Conservation (phyloP, 2,888 invertebrate genomes). For the Sycophila texana region DNA sequence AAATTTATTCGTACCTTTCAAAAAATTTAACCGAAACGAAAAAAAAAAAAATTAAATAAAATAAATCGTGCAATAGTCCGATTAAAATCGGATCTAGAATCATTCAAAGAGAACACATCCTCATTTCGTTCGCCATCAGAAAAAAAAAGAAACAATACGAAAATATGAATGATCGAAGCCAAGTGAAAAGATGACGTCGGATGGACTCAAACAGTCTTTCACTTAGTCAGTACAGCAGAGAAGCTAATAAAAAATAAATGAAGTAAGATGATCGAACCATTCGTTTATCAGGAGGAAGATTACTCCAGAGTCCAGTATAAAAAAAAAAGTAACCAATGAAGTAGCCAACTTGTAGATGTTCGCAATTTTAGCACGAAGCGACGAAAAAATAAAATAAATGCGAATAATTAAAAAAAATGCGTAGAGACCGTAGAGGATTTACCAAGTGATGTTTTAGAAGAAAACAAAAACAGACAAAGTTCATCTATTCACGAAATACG, state of each 20-base stretch:
- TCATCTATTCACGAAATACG: constrained; percentile 50
- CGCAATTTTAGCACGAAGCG: constrained; percentile 54
- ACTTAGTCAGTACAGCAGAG: not conserved
- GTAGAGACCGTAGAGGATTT: constrained; percentile 59
- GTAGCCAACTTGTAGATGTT: constrained; percentile 52
- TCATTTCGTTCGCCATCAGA: constrained; percentile 23
- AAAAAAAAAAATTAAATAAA: constrained; percentile 9
- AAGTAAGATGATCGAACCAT: not conserved
- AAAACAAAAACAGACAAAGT: constrained; percentile 39
- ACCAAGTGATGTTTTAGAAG: constrained; percentile 59
- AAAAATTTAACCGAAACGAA: constrained; percentile 1
- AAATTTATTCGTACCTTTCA: constrained; percentile 45
- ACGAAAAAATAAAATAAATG: constrained; percentile 27
- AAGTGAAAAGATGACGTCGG: constrained; percentile 21
- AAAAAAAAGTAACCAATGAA: constrained; percentile 44
- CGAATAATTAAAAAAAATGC: constrained; percentile 39
- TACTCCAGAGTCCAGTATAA: constrained; percentile 19
- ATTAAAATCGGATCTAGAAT: constrained; percentile 35
- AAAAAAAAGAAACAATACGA: not conserved
- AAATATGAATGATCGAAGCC: constrained; percentile 15
- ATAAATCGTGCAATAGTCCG: constrained; percentile 41
- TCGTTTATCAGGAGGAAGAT: not conserved
- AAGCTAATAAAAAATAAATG: constrained; percentile 8
- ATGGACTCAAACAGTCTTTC: not conserved
- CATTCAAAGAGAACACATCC: constrained; percentile 22